Evolutionary conservation across 2,797 vertebrate genomes (phyloP).

Genomic region (Epinephelus coioides): DNA sequence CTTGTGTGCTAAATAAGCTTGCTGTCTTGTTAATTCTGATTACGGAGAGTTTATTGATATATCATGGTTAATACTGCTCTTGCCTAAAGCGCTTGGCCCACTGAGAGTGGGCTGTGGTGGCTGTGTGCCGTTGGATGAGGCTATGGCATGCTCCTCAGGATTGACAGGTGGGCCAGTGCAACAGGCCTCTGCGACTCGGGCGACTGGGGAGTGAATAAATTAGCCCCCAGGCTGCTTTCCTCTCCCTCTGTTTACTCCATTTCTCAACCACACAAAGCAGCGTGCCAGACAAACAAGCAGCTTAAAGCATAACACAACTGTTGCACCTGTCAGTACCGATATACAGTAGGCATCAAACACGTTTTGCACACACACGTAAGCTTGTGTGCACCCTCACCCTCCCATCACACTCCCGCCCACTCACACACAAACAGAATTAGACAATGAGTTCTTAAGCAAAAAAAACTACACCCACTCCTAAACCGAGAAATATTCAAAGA

Average conservation of each 20-base stretch:
- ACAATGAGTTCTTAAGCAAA: constrained; percentile 53
- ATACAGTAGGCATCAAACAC: constrained; percentile 76
- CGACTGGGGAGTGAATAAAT: constrained; percentile 85
- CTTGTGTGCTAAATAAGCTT: constrained; percentile 31
- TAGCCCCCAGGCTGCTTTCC: constrained; percentile 84
- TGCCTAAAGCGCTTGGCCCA: constrained; percentile 64
- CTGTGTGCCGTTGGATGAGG: constrained; percentile 54
- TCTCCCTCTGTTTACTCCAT: constrained; percentile 84
- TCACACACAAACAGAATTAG: constrained; percentile 49
- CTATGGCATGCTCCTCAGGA: constrained; percentile 64
- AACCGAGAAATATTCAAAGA: constrained; percentile 44
- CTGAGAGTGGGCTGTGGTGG: constrained; percentile 56
- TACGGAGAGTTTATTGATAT: constrained; percentile 70
- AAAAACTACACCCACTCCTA: constrained; percentile 46
- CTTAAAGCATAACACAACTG: constrained; percentile 84
- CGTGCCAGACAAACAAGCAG: constrained; percentile 79
- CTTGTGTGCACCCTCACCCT: constrained; percentile 40
- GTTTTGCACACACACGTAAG: constrained; percentile 40
- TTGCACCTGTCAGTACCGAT: constrained; percentile 83
- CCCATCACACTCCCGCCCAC: constrained; percentile 32
- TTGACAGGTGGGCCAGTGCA: constrained; percentile 82
- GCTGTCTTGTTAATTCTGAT: constrained; percentile 69
- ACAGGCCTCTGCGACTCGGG: constrained; percentile 79
- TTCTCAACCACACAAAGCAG: constrained; percentile 82
- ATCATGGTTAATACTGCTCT: constrained; percentile 64